These are phyloP conservation scores for Arothron firmamentum DNA, from an alignment of 2,113 vertebrate genomes.

Conservation along the genomic window DNA sequence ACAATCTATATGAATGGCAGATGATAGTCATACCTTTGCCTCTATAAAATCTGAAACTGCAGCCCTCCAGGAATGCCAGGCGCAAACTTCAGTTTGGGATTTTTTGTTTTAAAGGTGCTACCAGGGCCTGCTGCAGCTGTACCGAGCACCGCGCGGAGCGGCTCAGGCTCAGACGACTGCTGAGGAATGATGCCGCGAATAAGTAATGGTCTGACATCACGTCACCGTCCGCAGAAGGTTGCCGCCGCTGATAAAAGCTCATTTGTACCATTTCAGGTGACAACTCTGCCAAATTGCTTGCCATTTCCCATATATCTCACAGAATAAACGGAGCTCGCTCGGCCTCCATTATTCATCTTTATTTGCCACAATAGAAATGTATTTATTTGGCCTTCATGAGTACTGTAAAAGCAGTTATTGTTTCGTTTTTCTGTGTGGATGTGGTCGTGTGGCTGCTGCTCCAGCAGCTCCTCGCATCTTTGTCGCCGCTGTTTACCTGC, in stretches of 20 bases:
- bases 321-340: conserved; percentile 43
- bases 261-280: conserved; percentile 57
- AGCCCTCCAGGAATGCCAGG: too few relatives aligned
- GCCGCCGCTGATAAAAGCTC: conserved; percentile 46
- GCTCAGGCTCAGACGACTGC: conserved; percentile 16
- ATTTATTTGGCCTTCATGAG: conserved; percentile 34
- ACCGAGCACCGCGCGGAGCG: too few relatives aligned
- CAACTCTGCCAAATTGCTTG: conserved; percentile 54
- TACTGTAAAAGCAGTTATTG: conserved; percentile 42
- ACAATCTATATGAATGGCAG: too few relatives aligned
- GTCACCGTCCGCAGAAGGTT: conserved; percentile 31
- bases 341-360: conserved; percentile 53
- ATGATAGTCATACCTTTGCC: too few relatives aligned
- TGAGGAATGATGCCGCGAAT: conserved; percentile 37
- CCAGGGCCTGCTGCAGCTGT: too few relatives aligned
- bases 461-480: conserved; percentile 39
- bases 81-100: too few relatives aligned
- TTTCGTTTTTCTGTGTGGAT: conserved; percentile 27
- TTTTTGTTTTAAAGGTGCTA: too few relatives aligned
- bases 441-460: conserved; percentile 37
- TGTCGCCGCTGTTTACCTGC: conserved; percentile 61
- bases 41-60: too few relatives aligned
- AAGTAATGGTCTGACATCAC: conserved; percentile 45
- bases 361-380: conserved; percentile 46
- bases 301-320: conserved; percentile 53